Conservation (phyloP, 2,113 vertebrate species). For the Grus americana region DNA sequence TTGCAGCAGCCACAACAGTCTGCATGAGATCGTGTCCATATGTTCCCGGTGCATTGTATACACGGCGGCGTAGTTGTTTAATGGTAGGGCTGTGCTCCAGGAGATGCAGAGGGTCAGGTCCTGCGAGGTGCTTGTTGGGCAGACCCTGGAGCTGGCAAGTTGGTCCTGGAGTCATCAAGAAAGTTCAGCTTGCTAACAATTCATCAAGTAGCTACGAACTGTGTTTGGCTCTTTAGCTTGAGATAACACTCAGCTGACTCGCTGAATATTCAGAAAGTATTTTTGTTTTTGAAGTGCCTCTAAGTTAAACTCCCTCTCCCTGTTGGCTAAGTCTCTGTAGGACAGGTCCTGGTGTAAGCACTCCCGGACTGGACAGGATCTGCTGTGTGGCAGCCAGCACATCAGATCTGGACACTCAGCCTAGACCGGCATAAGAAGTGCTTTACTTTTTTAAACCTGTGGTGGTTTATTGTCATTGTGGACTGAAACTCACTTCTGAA, state of each 20-base stretch:
- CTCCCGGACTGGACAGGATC: background rate
- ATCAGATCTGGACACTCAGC: background rate
- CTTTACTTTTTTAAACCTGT: background rate
- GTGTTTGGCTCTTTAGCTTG: background rate
- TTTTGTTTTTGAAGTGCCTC: constrained; percentile 21
- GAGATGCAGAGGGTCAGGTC: background rate
- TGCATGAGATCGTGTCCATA: background rate
- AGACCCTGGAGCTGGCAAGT: background rate
- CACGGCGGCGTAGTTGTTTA: fast-evolving
- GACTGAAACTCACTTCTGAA: background rate
- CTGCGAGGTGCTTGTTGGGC: background rate
- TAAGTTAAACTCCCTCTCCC: background rate
- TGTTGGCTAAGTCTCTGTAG: background rate
- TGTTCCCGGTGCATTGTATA: background rate
- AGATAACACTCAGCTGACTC: background rate
- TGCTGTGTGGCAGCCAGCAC: background rate
- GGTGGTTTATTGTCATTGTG: background rate
- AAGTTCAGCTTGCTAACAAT: background rate
- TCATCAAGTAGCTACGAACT: background rate
- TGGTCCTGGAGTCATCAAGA: background rate
- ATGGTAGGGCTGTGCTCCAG: background rate
- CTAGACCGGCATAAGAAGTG: background rate
- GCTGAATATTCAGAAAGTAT: background rate
- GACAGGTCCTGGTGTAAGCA: background rate
- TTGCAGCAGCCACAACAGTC: constrained; percentile 60